Percentiles rank a stretch among this genome's conserved stretches.
These are phyloP conservation scores for Anaspis maculata DNA, from an alignment of 2,888 invertebrate species.

Conservation along the genomic window DNA sequence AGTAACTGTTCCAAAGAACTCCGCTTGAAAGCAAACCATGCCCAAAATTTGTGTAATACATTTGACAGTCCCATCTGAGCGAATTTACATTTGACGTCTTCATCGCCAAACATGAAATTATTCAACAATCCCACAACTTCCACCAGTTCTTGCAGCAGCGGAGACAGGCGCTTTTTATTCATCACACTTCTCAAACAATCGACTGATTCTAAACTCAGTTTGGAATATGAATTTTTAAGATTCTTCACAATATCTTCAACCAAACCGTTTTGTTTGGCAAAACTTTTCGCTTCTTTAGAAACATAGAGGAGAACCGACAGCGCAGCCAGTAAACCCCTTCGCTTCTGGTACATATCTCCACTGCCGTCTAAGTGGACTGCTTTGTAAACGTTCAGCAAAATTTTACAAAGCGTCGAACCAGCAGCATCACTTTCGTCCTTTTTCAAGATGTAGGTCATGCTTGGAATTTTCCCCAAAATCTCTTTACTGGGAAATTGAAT, in stretches of 20 bases:
- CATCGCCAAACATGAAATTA: conserved; percentile 51
- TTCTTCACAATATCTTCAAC: conserved; percentile 37
- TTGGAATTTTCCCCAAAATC: not conserved
- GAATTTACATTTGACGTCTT: conserved; percentile 48
- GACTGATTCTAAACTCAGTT: conserved; percentile 44
- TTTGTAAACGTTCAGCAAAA: conserved; percentile 41
- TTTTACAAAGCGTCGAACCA: conserved; percentile 44
- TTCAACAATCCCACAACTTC: conserved; percentile 50
- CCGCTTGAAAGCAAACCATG: conserved; percentile 56
- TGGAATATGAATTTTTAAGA: conserved; percentile 42
- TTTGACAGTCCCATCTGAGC: conserved; percentile 50
- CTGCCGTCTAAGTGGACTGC: too few species aligned
- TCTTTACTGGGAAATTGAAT: not conserved
- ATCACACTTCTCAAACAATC: conserved; percentile 39
- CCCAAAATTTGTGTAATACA: conserved; percentile 57
- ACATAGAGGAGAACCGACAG: conserved; percentile 43
- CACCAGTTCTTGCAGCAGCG: conserved; percentile 49
- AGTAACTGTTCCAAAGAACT: conserved; percentile 47
- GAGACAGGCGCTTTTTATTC: conserved; percentile 41
- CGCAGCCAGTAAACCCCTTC: too few species aligned
- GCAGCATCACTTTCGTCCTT: conserved; percentile 26
- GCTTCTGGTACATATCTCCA: too few species aligned
- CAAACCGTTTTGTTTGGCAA: conserved; percentile 40
- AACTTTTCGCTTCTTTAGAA: conserved; percentile 43
- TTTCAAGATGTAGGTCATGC: conserved; percentile 2